These are phyloP conservation scores for Nezara viridula DNA, from an alignment of 2,888 invertebrate genomes.

Conservation along the genomic window DNA sequence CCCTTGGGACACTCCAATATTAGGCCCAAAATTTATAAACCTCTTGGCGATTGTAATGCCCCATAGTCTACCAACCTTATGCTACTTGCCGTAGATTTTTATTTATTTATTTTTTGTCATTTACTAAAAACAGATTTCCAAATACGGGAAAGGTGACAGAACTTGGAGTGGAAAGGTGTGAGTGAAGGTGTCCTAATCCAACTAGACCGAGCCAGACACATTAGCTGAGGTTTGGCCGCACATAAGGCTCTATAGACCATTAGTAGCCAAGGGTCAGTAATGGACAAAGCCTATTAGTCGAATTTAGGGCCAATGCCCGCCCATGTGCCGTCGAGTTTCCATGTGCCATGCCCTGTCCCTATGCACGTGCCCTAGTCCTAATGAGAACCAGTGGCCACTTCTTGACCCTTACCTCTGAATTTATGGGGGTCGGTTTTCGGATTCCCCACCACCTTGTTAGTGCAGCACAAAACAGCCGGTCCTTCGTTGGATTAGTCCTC, in stretches of 20 bases:
- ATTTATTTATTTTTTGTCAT: too few species aligned
- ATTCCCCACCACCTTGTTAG: conserved; percentile 47
- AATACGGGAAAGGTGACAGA: neutral
- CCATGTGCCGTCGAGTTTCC: conserved; percentile 26
- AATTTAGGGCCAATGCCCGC: neutral
- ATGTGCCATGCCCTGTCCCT: neutral
- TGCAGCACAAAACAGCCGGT: conserved; percentile 1
- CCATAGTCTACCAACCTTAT: neutral
- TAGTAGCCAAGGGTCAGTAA: conserved; percentile 44
- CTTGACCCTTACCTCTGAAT: conserved; percentile 45
- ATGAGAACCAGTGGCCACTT: conserved; percentile 42
- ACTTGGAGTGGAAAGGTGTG: neutral
- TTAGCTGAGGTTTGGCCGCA: neutral
- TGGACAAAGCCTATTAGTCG: conserved; percentile 48
- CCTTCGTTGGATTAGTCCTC: conserved; percentile 37
- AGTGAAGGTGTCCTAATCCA: neutral
- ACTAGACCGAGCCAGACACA: neutral
- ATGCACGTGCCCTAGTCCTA: conserved; percentile 34
- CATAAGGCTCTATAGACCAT: conserved; percentile 20
- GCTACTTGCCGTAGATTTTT: neutral
- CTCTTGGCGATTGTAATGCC: neutral
- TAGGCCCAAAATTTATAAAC: neutral
- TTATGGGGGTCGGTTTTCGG: conserved; percentile 49
- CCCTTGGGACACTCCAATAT: conserved; percentile 7
- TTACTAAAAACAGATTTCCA: too few species aligned